Evolutionary conservation across 2,888 invertebrate genomes (phyloP), one percentile per base, ranked within the genome.

Genomic region (Tanypteryx hageni): DNA sequence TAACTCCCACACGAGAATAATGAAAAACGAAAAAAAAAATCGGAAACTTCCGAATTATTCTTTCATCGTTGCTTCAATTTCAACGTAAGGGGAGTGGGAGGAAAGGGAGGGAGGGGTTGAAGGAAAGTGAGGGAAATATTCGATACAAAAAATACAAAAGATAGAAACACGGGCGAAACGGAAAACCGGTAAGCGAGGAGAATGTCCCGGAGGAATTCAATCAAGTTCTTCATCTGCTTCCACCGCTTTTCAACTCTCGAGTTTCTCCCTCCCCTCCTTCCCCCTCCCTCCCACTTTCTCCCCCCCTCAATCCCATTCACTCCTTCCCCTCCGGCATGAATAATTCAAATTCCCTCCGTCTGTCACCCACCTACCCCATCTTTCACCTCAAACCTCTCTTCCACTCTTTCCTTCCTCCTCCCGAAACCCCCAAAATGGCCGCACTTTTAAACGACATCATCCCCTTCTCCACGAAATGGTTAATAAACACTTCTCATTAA

Each of bases 161-260:
- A 18, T 44, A 44, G 44, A 83, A 83, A 18, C 18, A 44, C n/a
- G 56, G 44, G n/a, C 44, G 44, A 5, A 44, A 44, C 44, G 83
- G 44, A 31, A 27, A 83, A 44, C n/a, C 83, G 56, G 83, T 83
- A 56, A 83, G 83, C 83, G 56, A 44, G 56, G 83, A 83, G 56
- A 56, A 83, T 83, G 44, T 83, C 83, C 83, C 83, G 83, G n/a
- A 83, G 83, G 83, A 83, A 83, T 83, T 83, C 83, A 83, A 83
- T 83, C 83, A 83, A 83, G 83, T 83, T 83, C 83, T 83, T 83
- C 83, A 83, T 83, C 83, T 83, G 31, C 83, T 76, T 76, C 76
- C 22, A 76, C 76, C 44, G 16, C 56, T 44, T 82, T 82, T 16
- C 82, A 14, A 44, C 82, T 16, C 59, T 8, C 85, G 16, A 8